Base-by-base conservation (phyloP, 2,113 vertebrate genomes). In the Cyanoliseus patagonus region DNA sequence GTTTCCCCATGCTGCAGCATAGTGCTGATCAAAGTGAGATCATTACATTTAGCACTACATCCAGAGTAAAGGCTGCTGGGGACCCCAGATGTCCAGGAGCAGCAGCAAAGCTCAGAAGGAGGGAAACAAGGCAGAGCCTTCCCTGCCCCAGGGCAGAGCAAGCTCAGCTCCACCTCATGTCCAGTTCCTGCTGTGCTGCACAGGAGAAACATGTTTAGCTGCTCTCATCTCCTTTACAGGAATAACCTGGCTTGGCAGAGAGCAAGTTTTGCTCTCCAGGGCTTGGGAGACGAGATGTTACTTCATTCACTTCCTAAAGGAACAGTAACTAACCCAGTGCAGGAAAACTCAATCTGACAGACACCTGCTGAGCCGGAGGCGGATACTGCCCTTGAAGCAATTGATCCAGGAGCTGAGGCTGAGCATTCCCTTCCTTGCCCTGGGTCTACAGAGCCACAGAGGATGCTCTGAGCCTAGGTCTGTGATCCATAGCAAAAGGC, bases 51-150 rank as follows among this genome's bases (percentile, higher is more conserved):
- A 66, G 19, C 57, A 46, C 41, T 19, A 7, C 30, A 39, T 5
- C 23, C 5, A 39, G 17, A 52, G 12, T 30, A 72, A 63, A 35
- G 2, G 2, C 10, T 22, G 22, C 33, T n/a, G 23, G 16, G 28
- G 24, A 46, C 19, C 53, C 46, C 1, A 1, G 7, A 16, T 2
- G 1, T 24, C 12, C 39, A 44, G 11, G 15, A 13, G 8, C 13
- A n/a, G 33, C 39, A 59, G 42, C 22, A 39, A 7, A 76, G n/a
- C 53, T 41, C 10, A 6, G 15, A 47, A 15, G 59, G 16, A 22
- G 42, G 13, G 27, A 30, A 66, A 62, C 16, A 28, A 52, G 39
- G 47, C 27, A 28, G 42, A 49, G 9, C 25, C 35, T 66, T 31
- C 31, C 17, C 37, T 28, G 44, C 35, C 17, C 33, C 52, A 51